Conservation (phyloP, 1,140 invertebrate species). For the Argopecten irradians region DNA sequence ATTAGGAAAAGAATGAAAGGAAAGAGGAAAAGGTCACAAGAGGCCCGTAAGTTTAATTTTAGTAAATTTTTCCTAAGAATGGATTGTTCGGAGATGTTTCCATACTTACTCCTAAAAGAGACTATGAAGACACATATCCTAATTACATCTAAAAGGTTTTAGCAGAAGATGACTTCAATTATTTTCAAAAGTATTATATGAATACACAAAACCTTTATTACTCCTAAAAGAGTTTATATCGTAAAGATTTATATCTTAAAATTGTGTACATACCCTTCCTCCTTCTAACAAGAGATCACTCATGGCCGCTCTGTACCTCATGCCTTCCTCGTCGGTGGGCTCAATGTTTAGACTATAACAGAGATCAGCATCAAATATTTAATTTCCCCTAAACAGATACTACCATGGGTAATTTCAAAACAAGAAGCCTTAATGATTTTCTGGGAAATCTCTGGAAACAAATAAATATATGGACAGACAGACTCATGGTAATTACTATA, state of each 20-base stretch:
- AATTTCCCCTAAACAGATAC: neutral
- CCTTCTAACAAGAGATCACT: constrained; percentile 69
- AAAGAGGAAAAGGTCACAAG: no score
- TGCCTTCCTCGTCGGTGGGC: constrained; percentile 72
- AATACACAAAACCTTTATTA: neutral
- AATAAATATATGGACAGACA: neutral
- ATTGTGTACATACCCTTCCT: constrained; percentile 47
- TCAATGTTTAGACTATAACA: constrained; percentile 71
- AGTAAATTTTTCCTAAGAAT: no score
- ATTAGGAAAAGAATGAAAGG: no score
- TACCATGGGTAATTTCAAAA: neutral
- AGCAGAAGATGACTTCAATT: no score
- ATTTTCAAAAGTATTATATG: no score
- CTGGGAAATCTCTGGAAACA: neutral
- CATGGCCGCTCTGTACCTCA: constrained; percentile 71
- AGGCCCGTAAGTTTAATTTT: no score
- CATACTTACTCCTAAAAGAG: no score
- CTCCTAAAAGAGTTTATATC: neutral
- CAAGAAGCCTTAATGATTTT: neutral
- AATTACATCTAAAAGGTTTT: no score
- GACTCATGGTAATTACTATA: neutral
- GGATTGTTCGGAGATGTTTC: no score
- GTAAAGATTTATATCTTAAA: no score
- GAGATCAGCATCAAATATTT: neutral
- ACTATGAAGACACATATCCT: no score